phyloP scores from a whole-genome alignment of 2,797 vertebrate genomes.

The Poecilia velifera region DNA sequence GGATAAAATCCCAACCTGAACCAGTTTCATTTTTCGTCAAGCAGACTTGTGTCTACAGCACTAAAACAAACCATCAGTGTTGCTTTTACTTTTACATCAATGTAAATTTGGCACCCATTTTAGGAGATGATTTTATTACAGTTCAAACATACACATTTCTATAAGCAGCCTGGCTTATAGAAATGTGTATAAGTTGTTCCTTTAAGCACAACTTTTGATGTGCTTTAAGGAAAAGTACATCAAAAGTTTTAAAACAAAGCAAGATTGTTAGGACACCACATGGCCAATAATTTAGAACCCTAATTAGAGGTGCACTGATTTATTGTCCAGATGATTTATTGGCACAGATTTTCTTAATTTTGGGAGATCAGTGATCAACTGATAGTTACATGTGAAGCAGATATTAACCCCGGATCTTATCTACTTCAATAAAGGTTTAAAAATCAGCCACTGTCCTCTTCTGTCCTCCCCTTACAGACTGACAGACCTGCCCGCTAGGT shows the following conservation, averaged over 20 bases:
- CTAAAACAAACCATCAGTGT: constrained; percentile 35
- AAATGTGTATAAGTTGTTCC: too few species aligned
- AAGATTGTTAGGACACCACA: constrained; percentile 35
- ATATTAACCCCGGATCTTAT: too few species aligned
- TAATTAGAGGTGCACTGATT: too few species aligned
- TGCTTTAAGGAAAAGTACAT: constrained; percentile 23
- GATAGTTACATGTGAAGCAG: too few species aligned
- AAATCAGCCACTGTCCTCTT: too few species aligned
- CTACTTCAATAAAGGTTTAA: too few species aligned
- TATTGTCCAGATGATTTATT: too few species aligned
- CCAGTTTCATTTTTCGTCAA: constrained; percentile 49
- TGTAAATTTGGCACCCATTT: constrained; percentile 27
- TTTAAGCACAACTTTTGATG: too few species aligned
- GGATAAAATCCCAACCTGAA: constrained; percentile 55
- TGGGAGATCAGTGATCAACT: too few species aligned
- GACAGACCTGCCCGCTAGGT: too few species aligned
- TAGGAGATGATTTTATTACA: constrained; percentile 37
- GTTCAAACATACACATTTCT: constrained; percentile 35
- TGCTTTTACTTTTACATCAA: constrained; percentile 51
- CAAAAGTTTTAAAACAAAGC: constrained; percentile 48
- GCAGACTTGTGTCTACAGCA: constrained; percentile 37
- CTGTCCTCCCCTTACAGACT: too few species aligned
- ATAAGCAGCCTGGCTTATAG: constrained; percentile 20
- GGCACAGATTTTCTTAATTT: too few species aligned
- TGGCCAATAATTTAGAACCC: constrained; percentile 23